These are phyloP conservation scores for Azorinus chamasolen DNA, from an alignment of 2,888 invertebrate genomes.

Conservation along the genomic window DNA sequence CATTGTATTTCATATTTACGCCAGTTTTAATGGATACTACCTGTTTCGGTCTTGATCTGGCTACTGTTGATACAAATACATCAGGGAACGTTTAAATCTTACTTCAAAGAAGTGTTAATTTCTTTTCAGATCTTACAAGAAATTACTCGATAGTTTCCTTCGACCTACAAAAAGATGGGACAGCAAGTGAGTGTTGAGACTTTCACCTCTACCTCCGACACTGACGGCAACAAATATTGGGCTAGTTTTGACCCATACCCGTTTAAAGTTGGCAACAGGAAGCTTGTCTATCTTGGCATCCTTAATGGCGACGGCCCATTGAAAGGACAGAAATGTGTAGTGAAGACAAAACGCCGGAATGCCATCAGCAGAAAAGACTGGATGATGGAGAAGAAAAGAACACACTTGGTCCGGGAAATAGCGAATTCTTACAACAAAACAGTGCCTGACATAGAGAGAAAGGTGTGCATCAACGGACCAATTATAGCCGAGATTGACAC, in stretches of 20 bases:
- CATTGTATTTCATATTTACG: no score
- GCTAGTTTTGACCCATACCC: conserved; percentile 73
- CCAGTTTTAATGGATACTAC: no score
- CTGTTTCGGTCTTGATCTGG: no score
- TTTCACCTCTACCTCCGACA: conserved; percentile 54
- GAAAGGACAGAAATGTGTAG: conserved; percentile 74
- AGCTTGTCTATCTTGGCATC: conserved; percentile 72
- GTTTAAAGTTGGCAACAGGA: conserved; percentile 66
- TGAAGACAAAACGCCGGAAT: conserved; percentile 71
- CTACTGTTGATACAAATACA: no score
- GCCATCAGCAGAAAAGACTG: conserved; percentile 67
- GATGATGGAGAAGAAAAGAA: conserved; percentile 61
- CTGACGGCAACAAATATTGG: conserved; percentile 64
- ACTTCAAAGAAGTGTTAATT: no score
- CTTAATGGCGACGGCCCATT: conserved; percentile 74
- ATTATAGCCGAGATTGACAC: conserved; percentile 75
- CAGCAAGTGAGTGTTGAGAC: conserved; percentile 72
- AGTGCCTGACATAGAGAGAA: conserved; percentile 32
- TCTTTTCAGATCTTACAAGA: no score
- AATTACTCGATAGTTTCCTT: no score
- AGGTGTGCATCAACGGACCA: conserved; percentile 65
- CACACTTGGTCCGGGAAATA: conserved; percentile 56
- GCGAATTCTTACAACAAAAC: conserved; percentile 52
- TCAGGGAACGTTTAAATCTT: no score
- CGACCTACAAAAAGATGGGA: conserved; percentile 68